Percentiles rank a stretch among this genome's conserved stretches.
Evolutionary conservation across 2,797 vertebrate genomes (phyloP).

Genomic region (Loris lydekkerianus): DNA sequence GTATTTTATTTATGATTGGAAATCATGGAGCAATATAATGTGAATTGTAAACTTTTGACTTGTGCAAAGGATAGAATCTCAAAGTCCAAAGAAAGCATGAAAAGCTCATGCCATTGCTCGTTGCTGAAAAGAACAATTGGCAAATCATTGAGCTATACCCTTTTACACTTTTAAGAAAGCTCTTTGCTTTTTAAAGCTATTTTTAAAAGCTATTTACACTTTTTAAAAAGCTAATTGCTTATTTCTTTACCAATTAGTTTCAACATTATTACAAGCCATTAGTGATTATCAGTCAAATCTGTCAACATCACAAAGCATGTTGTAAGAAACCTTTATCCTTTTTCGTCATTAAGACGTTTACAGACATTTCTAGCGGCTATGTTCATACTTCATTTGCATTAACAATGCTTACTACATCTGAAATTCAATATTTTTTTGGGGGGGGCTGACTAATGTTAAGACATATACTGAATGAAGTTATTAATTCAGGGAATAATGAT

Average conservation of each 20-base stretch:
- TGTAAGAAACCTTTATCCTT: not conserved
- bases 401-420: not conserved
- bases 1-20: not conserved
- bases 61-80: conserved; percentile 19
- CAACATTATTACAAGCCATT: conserved; percentile 22
- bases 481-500: conserved; percentile 32
- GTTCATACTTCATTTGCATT: conserved; percentile 40
- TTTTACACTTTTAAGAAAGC: not conserved
- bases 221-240: conserved; percentile 13
- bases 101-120: not conserved
- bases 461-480: not conserved
- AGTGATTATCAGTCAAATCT: not conserved
- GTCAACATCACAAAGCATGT: conserved; percentile 42
- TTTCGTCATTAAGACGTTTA: not conserved
- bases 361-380: not conserved
- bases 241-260: conserved; percentile 8
- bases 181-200: not conserved
- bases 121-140: conserved; percentile 17
- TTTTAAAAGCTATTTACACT: not conserved
- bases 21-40: not conserved
- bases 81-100: not conserved
- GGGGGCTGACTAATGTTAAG: conserved; percentile 1
- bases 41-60: not conserved
- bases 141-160: not conserved
- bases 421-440: not conserved